Evolutionary conservation across 2,797 vertebrate species (phyloP).

Genomic region (Falco cherrug): DNA sequence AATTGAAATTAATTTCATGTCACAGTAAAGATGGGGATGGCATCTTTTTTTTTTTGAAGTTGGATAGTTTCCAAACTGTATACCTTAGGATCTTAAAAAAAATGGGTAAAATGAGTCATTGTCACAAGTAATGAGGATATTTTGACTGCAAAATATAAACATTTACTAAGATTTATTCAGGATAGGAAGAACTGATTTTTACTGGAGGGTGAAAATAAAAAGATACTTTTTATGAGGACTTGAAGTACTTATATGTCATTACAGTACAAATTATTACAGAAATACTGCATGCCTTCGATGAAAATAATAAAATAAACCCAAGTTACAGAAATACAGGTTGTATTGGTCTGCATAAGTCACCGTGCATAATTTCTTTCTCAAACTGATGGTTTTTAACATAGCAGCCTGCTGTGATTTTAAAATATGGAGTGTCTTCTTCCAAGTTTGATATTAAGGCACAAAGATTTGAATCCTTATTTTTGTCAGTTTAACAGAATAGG

Average conservation of each 20-base stretch:
- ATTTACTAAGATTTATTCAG: neutral
- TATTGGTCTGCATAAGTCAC: neutral
- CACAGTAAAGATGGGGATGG: neutral
- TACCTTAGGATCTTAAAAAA: neutral
- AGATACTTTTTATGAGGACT: neutral
- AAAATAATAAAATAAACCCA: neutral
- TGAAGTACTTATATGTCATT: neutral
- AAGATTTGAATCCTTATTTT: neutral
- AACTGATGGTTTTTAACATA: neutral
- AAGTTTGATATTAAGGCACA: neutral
- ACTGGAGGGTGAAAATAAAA: neutral
- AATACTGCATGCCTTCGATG: neutral
- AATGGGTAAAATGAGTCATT: neutral
- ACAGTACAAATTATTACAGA: neutral
- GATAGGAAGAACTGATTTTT: neutral
- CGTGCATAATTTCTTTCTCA: neutral
- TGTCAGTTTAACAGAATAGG: neutral
- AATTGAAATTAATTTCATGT: neutral
- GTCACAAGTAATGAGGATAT: neutral
- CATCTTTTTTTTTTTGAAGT: neutral
- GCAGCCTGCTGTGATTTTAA: neutral
- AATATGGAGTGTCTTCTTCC: neutral
- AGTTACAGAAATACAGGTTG: neutral
- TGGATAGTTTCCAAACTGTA: neutral
- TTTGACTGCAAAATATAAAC: constrained; percentile 19